Base-by-base conservation (phyloP, 2,113 vertebrate species). In the Coptodon rendalli region DNA sequence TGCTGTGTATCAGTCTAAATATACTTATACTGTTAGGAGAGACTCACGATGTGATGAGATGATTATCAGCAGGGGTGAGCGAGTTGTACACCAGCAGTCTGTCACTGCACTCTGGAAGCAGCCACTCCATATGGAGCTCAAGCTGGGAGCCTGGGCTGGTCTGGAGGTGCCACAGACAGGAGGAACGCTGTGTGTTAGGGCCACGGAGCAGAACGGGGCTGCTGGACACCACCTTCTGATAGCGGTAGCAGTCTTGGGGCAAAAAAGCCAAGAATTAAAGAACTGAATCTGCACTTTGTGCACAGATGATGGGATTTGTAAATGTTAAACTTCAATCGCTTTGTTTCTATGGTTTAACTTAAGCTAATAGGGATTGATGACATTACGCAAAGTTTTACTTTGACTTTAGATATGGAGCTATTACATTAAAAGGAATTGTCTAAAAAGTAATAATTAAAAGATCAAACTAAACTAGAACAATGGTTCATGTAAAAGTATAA, bases 41-140 rank as follows among this genome's bases (percentile, higher is more conserved):
- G 53, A 97, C 98, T 97, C 96, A 99, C 98, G 97, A 97, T 85
- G 98, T 98, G 93, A 99, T 97, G 88, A 99, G 98, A 8, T 90
- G 93, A 13, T 91, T 90, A 52, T 97, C 97, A 19, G 96, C 85
- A 2, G 98, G 98, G 2, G 96, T 96, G 0, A 97, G 94, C 0
- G 94, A 87, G 0, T 99, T 95, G 1, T 98, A 99, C 95, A 98
- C 96, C 9, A 95, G 94, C 95, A 99, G 95, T 17, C 97, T 95
- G 93, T 99, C 98, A 10, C 97, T 94, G 93, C 98, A 99, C 84
- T 98, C 97, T 0, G 96, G 90, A 48, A 97, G 96, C 8, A 95
- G 97, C 98, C 98, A 98, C 89, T 98, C 97, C 57, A 99, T 95
- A 36, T 56, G 95, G 3, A 99, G 96, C 91, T 97, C 97, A 90